Percentiles rank a stretch among this genome's conserved stretches.
Conservation (phyloP, 2,797 vertebrate genomes). For the Catamblyrhynchus diadema region DNA sequence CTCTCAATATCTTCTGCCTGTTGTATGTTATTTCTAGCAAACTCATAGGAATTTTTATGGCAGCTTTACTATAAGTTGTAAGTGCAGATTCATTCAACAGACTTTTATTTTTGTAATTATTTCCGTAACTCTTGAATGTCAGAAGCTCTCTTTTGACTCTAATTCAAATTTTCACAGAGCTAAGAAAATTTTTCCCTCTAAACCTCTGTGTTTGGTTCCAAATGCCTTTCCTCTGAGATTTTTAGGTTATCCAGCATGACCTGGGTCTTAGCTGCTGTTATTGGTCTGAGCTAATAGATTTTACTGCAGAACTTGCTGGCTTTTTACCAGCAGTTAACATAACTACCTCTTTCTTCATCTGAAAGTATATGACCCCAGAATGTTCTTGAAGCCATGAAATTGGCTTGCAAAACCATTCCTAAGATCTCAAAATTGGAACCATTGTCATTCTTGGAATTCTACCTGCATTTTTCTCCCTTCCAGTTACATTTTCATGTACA, state of each 20-base stretch:
- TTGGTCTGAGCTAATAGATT: not conserved
- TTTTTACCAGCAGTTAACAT: not conserved
- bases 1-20: not conserved
- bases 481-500: not conserved
- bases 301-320: not conserved
- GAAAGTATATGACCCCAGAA: not conserved
- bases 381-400: not conserved
- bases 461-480: not conserved
- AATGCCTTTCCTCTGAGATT: constrained; percentile 28
- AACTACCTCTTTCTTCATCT: not conserved
- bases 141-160: not conserved
- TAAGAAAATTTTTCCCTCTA: not conserved
- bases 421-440: not conserved
- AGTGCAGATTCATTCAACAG: not conserved
- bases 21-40: not conserved
- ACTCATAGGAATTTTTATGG: not conserved
- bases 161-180: not conserved
- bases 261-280: not conserved
- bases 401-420: not conserved
- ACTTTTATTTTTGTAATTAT: not conserved
- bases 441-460: not conserved
- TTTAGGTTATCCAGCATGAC: not conserved
- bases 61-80: not conserved
- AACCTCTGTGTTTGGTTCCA: not conserved
- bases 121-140: not conserved